Conservation (phyloP, 2,113 vertebrate genomes). For the Brachionichthys hirsutus region DNA sequence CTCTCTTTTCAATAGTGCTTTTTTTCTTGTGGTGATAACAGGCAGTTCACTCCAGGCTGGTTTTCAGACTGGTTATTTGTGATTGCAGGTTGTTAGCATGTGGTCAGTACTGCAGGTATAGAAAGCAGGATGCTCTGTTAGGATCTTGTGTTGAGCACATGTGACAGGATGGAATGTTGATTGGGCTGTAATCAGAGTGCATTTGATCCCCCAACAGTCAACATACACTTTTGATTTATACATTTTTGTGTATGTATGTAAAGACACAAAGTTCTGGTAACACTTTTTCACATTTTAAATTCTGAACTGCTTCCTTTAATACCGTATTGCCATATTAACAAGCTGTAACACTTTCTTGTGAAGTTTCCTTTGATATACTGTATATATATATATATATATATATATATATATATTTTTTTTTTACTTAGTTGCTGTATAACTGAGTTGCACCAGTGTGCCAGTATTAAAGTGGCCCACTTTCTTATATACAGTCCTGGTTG, state of each 20-base stretch:
- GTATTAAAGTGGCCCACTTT: slow-evolving; percentile 31
- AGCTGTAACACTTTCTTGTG: slow-evolving; percentile 19
- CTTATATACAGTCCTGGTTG: slow-evolving; percentile 55
- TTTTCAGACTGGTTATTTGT: slow-evolving; percentile 24
- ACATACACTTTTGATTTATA: slow-evolving; percentile 18
- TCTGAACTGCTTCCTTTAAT: slow-evolving; percentile 42
- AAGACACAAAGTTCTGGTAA: slow-evolving; percentile 36
- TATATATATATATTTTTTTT: no score
- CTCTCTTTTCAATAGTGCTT: slow-evolving; percentile 29
- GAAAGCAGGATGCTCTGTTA: neutral
- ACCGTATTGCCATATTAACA: slow-evolving; percentile 42
- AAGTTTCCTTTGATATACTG: slow-evolving; percentile 10
- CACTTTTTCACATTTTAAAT: slow-evolving; percentile 32
- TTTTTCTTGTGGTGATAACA: slow-evolving; percentile 43
- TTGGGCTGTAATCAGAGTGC: slow-evolving; percentile 10
- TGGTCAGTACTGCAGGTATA: slow-evolving; percentile 19
- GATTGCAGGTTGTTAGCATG: slow-evolving; percentile 11
- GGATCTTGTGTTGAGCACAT: neutral
- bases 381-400: no score
- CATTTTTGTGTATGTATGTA: slow-evolving; percentile 27
- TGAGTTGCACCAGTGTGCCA: slow-evolving; percentile 47
- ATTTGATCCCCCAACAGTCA: slow-evolving; percentile 23
- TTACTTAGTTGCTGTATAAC: slow-evolving; percentile 29
- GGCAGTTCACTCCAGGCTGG: slow-evolving; percentile 24
- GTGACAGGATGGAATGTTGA: neutral